phyloP scores from a whole-genome alignment of 1,140 invertebrate species.

The Drosophila quadrilineata region DNA sequence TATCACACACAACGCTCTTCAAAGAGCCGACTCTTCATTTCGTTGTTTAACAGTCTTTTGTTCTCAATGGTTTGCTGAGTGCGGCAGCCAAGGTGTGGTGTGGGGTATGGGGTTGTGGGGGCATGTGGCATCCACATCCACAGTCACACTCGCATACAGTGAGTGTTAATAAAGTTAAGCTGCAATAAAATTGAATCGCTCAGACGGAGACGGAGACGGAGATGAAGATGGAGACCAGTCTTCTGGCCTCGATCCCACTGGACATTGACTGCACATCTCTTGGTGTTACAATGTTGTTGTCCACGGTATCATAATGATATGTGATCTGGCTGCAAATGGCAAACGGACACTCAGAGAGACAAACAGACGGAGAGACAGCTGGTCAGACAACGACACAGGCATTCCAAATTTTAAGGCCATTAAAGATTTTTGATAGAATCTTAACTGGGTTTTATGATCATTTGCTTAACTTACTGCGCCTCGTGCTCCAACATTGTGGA shows the following conservation, averaged over 20 bases:
- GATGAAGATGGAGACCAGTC: too few relatives aligned
- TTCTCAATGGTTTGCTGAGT: conserved; percentile 16
- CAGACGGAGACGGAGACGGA: too few relatives aligned
- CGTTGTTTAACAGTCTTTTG: conserved; percentile 45
- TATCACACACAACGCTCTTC: conserved; percentile 59
- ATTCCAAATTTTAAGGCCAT: too few relatives aligned
- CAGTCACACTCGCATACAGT: too few relatives aligned
- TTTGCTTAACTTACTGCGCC: conserved; percentile 89
- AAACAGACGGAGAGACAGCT: too few relatives aligned
- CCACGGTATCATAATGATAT: conserved; percentile 22
- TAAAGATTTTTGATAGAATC: too few relatives aligned
- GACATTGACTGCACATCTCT: background rate
- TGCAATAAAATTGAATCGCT: conserved; percentile 77
- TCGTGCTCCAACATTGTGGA: conserved; percentile 99
- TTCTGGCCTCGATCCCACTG: too few relatives aligned
- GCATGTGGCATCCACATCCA: too few relatives aligned
- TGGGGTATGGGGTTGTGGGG: background rate
- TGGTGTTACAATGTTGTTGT: conserved; percentile 45
- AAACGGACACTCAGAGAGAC: too few relatives aligned
- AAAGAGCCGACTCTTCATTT: conserved; percentile 50
- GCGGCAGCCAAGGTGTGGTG: background rate
- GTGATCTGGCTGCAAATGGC: conserved; percentile 16
- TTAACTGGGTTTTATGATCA: background rate
- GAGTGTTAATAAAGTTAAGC: conserved; percentile 75
- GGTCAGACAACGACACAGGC: too few relatives aligned